phyloP scores from a whole-genome alignment of 2,113 vertebrate genomes.

The Phylloscopus trochiloides region DNA sequence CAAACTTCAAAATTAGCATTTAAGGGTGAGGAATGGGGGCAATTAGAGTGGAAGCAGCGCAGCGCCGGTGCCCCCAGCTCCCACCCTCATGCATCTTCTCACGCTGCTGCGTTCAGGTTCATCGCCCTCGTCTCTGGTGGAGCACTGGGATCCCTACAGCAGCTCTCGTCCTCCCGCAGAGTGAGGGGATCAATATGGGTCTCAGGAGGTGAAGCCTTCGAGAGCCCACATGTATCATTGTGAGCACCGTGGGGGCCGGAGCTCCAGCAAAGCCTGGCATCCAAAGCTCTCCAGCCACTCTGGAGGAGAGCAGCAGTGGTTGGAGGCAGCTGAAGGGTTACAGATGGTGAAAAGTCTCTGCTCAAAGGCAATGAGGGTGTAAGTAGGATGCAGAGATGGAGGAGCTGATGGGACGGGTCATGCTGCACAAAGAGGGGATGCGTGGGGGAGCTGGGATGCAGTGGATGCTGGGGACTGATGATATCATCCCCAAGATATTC shows the following conservation, averaged over 20 bases:
- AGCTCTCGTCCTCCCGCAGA: not conserved
- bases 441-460: rapidly evolving
- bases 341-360: not conserved
- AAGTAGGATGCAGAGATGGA: not conserved
- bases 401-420: not conserved
- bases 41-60: not conserved
- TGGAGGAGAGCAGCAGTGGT: rapidly evolving
- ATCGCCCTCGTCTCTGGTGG: not conserved
- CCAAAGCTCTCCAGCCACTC: rapidly evolving
- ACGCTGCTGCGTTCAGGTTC: not conserved
- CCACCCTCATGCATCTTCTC: not conserved
- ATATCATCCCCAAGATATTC: rapidly evolving
- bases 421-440: rapidly evolving
- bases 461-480: rapidly evolving
- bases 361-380: not conserved
- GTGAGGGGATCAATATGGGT: not conserved
- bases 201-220: rapidly evolving
- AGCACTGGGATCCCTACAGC: not conserved
- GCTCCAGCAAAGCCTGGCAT: not conserved
- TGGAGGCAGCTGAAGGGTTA: not conserved
- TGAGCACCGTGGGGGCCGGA: rapidly evolving
- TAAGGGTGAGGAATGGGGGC: constrained; percentile 46
- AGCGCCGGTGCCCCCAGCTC: not conserved
- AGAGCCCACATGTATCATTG: not conserved
- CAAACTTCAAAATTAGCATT: constrained; percentile 62